Evolutionary conservation across 2,797 vertebrate genomes (phyloP).

Genomic region (Cyprinella venusta): DNA sequence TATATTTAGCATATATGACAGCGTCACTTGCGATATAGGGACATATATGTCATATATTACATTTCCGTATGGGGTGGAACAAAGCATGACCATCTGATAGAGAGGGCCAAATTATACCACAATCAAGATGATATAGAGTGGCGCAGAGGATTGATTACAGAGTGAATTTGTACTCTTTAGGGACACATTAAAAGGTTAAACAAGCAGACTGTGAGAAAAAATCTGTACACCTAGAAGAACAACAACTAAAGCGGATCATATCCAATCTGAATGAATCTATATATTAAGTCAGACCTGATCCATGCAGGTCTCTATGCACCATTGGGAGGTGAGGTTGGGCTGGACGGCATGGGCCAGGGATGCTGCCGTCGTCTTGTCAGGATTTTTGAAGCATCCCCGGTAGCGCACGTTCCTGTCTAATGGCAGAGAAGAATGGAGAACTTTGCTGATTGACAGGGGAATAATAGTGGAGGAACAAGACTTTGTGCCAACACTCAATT

Average conservation of each 20-base stretch:
- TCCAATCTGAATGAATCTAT: conserved; percentile 40
- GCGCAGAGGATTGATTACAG: conserved; percentile 51
- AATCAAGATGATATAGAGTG: conserved; percentile 41
- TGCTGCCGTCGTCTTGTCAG: conserved; percentile 78
- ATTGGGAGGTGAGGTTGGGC: conserved; percentile 88
- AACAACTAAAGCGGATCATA: neutral
- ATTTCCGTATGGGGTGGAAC: no score
- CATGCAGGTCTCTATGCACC: conserved; percentile 91
- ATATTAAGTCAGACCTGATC: conserved; percentile 66
- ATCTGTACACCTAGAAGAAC: conserved; percentile 12
- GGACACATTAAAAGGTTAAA: conserved; percentile 55
- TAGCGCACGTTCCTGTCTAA: conserved; percentile 85
- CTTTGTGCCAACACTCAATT: conserved; percentile 1
- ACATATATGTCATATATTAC: no score
- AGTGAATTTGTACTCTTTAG: conserved; percentile 56
- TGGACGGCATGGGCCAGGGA: conserved; percentile 82
- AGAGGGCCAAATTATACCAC: conserved; percentile 31
- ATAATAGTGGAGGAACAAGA: neutral
- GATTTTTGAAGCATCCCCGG: conserved; percentile 89
- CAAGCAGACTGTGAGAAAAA: conserved; percentile 42
- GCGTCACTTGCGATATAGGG: no score
- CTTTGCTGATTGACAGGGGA: neutral
- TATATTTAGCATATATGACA: no score
- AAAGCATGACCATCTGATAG: conserved; percentile 39
- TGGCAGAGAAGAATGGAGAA: conserved; percentile 21